Evolutionary conservation across 2,113 vertebrate species (phyloP).

Genomic region (Notiomystis cincta): DNA sequence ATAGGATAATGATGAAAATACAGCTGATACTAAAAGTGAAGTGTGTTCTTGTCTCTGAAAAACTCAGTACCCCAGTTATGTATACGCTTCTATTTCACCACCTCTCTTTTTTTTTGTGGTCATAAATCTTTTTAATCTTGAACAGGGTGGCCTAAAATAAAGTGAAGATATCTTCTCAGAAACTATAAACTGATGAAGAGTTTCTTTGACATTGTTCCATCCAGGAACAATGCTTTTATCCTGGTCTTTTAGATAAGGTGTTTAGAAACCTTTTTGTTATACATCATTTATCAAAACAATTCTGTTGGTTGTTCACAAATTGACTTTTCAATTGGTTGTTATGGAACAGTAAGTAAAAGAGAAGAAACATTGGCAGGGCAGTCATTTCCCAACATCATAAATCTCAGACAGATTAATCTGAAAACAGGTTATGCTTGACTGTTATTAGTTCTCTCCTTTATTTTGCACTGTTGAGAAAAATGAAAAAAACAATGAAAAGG

Average conservation of each 20-base stretch:
- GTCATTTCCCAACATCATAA: background rate
- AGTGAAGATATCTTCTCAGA: background rate
- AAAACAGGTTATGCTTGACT: background rate
- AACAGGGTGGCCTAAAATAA: background rate
- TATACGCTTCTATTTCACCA: background rate
- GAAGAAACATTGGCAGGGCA: constrained; percentile 7
- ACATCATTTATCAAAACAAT: constrained; percentile 1
- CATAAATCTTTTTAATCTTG: background rate
- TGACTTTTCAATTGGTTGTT: background rate
- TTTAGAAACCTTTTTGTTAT: background rate
- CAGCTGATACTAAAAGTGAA: background rate
- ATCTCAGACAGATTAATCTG: background rate
- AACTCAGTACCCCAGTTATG: background rate
- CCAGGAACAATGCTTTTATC: background rate
- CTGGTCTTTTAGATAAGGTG: background rate
- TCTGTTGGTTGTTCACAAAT: background rate
- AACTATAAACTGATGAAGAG: background rate
- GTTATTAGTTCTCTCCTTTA: background rate
- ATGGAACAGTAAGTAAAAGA: background rate
- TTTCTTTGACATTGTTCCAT: background rate
- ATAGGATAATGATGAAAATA: background rate
- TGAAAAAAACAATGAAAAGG: background rate
- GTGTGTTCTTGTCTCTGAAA: background rate
- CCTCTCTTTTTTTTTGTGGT: background rate
- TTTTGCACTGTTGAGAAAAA: background rate